Evolutionary conservation across 2,113 vertebrate species (phyloP).

Genomic region (Albula goreensis): DNA sequence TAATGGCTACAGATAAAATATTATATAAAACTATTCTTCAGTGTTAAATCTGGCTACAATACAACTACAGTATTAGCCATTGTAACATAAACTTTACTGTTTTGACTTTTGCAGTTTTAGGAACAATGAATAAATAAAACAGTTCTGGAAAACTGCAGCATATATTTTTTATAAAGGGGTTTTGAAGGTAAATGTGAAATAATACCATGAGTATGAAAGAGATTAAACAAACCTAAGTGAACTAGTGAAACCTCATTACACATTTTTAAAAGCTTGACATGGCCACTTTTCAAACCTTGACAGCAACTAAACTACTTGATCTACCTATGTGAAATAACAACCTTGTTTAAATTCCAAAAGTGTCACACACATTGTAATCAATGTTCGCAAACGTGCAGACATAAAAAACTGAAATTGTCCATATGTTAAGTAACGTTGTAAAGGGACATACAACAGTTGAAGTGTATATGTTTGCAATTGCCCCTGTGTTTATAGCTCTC

Average conservation of each 20-base stretch:
- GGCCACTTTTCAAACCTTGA: background rate
- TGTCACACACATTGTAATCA: background rate
- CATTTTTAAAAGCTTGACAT: background rate
- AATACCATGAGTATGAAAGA: background rate
- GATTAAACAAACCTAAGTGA: background rate
- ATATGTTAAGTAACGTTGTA: too few species aligned
- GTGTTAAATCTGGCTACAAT: background rate
- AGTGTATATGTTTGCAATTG: background rate
- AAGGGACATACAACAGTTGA: background rate
- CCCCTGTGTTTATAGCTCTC: background rate
- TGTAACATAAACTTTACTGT: background rate
- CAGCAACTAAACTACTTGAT: background rate
- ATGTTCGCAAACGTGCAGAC: background rate
- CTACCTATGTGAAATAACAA: too few species aligned
- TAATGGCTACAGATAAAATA: background rate
- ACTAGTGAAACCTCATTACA: background rate
- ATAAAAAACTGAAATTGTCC: background rate
- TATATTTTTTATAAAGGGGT: background rate
- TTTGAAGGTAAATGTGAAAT: background rate
- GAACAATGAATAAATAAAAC: background rate
- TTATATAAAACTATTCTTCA: background rate
- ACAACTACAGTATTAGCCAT: background rate
- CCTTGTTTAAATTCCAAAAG: background rate
- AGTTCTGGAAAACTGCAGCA: background rate
- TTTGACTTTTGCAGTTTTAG: background rate